A percentile compares a stretch with the other conserved stretches of the same genome.
Conservation (phyloP, 53 echinoderm and acorn worm species). For the Echinarachnius parma region DNA sequence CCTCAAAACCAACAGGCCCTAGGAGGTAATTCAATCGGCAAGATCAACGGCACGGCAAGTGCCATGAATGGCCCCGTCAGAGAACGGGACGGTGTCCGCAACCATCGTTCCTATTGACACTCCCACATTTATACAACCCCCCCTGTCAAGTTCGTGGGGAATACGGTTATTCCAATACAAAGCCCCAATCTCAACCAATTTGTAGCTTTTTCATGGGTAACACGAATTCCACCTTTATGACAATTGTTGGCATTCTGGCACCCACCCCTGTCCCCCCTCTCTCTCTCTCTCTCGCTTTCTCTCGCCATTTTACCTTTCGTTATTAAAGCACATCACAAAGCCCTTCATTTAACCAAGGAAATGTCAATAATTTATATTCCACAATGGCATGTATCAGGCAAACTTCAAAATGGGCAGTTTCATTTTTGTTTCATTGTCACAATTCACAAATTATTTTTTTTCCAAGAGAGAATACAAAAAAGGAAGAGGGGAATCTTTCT, state of each 20-base stretch:
- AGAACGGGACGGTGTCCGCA: conserved; percentile 20
- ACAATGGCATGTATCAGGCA: conserved; percentile 33
- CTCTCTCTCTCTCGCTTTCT: conserved; percentile 27
- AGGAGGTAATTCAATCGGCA: conserved; percentile 39
- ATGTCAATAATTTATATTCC: conserved; percentile 52
- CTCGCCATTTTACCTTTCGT: too few species aligned
- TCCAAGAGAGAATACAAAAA: too few species aligned
- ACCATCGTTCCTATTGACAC: conserved; percentile 43
- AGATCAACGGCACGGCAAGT: conserved; percentile 31
- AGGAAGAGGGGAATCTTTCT: too few species aligned
- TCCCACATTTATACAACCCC: conserved; percentile 32
- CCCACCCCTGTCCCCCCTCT: neutral
- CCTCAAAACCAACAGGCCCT: conserved; percentile 47
- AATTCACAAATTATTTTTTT: too few species aligned
- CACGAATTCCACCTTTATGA: conserved; percentile 45
- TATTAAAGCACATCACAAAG: conserved; percentile 36
- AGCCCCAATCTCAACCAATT: conserved; percentile 52
- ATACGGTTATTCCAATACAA: conserved; percentile 49
- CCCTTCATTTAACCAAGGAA: conserved; percentile 31
- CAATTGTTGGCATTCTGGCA: conserved; percentile 40
- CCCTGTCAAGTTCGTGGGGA: conserved; percentile 46
- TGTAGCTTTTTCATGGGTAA: conserved; percentile 51
- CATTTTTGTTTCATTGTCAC: neutral
- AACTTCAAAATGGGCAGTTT: neutral
- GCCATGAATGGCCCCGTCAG: conserved; percentile 37